Percentiles rank a stretch among this genome's conserved stretches.
Conservation (phyloP, 2,113 vertebrate species). For the Coturnix japonica region DNA sequence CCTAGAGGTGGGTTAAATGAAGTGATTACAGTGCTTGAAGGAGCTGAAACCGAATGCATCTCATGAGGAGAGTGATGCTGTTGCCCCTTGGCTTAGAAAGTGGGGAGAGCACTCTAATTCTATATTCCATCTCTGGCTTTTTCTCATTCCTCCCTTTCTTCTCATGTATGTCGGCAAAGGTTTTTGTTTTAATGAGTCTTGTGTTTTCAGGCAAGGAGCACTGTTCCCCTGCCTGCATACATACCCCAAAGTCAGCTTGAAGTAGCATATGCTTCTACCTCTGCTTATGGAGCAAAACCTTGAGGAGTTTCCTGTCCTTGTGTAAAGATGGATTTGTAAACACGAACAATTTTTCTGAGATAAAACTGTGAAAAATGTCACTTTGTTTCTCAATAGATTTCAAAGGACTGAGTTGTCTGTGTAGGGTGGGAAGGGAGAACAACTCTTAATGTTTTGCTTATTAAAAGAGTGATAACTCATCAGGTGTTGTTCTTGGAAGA, state of each 20-base stretch:
- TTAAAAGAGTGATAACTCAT: neutral
- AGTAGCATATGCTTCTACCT: neutral
- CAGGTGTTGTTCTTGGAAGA: neutral
- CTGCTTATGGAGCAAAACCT: rapidly evolving
- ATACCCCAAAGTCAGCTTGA: neutral
- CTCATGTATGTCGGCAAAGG: neutral
- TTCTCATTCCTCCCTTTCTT: neutral
- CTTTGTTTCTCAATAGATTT: neutral
- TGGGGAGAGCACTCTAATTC: neutral
- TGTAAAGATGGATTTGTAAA: neutral
- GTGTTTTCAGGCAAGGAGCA: neutral
- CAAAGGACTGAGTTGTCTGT: neutral
- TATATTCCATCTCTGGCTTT: neutral
- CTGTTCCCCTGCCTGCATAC: neutral
- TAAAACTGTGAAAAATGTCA: neutral
- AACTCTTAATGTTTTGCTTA: neutral
- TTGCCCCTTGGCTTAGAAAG: neutral
- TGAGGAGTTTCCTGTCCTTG: neutral
- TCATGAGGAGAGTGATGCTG: rapidly evolving
- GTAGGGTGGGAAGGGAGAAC: neutral
- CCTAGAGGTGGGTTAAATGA: neutral
- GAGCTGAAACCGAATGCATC: neutral
- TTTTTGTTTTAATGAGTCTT: neutral
- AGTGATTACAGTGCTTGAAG: neutral
- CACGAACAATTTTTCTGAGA: neutral